Evolutionary conservation across 2,797 vertebrate species (phyloP).

Genomic region (Borostomias antarcticus): DNA sequence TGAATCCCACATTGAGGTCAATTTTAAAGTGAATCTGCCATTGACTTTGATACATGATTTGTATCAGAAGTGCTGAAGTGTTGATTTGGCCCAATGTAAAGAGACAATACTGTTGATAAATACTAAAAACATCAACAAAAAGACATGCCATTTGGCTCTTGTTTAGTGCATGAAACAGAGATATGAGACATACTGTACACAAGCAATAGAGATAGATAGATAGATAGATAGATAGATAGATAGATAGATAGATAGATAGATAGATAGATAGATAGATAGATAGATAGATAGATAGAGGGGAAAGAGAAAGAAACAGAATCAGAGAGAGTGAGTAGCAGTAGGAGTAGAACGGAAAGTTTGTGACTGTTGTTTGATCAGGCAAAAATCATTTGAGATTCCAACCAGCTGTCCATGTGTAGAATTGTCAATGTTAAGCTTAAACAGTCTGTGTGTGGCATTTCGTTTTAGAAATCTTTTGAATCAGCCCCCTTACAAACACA

Average conservation of each 20-base stretch:
- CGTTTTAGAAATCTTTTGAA: too few relatives aligned
- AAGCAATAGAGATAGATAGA: too few relatives aligned
- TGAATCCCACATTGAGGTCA: neutral
- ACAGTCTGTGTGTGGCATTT: neutral
- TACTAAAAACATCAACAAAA: neutral
- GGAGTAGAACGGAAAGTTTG: neutral
- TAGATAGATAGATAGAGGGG: too few relatives aligned
- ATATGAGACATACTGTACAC: too few relatives aligned
- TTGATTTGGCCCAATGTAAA: neutral
- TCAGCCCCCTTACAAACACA: neutral
- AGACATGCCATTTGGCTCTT: neutral
- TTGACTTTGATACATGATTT: too few relatives aligned
- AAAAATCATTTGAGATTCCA: neutral
- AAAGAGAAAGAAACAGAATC: too few relatives aligned
- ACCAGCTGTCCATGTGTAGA: neutral
- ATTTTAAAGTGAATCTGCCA: neutral
- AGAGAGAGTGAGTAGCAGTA: neutral
- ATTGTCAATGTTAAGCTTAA: constrained; percentile 26
- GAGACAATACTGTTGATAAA: neutral
- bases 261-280: neutral
- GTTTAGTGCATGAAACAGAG: neutral
- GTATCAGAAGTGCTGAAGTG: neutral
- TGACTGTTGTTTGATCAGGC: neutral
- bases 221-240: neutral
- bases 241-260: neutral